phyloP scores from a whole-genome alignment of 2,113 vertebrate species.

The Psammodynastes pulverulentus region DNA sequence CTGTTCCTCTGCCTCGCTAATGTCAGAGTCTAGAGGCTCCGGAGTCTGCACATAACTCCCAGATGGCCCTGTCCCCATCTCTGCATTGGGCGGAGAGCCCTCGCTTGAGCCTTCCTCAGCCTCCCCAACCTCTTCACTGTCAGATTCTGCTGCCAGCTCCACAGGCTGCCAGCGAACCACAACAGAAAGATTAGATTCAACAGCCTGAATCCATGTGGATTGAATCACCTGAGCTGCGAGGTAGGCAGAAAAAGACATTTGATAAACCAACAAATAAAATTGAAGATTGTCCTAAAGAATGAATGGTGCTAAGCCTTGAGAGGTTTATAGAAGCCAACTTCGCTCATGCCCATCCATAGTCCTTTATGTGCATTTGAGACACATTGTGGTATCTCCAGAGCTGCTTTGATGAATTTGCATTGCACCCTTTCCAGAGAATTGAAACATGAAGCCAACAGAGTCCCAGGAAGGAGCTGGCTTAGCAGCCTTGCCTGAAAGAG shows the following conservation, averaged over 20 bases:
- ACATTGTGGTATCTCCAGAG: not conserved
- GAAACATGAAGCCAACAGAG: not conserved
- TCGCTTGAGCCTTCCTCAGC: too few relatives aligned
- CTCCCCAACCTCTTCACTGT: too few relatives aligned
- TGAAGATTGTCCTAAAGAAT: not conserved
- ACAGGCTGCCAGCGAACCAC: too few relatives aligned
- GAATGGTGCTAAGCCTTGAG: not conserved
- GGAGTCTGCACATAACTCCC: too few relatives aligned
- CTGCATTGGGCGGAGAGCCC: too few relatives aligned
- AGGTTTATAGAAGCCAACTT: not conserved
- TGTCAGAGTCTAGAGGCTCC: too few relatives aligned
- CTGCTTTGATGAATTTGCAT: not conserved
- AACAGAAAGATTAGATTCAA: not conserved
- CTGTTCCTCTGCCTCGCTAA: too few relatives aligned
- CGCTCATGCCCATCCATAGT: not conserved
- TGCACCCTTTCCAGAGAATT: not conserved
- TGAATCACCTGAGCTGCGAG: not conserved
- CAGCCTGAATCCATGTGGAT: not conserved
- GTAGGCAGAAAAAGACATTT: not conserved
- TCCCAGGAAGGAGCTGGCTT: not conserved
- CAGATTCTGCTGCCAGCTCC: too few relatives aligned
- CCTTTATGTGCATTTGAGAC: not conserved
- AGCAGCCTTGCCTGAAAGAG: not conserved
- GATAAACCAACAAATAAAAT: not conserved
- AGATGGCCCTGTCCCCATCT: too few relatives aligned